Percentiles rank a stretch among this genome's conserved stretches.
Conservation (phyloP, 1,140 invertebrate genomes). For the Habropoda laboriosa region DNA sequence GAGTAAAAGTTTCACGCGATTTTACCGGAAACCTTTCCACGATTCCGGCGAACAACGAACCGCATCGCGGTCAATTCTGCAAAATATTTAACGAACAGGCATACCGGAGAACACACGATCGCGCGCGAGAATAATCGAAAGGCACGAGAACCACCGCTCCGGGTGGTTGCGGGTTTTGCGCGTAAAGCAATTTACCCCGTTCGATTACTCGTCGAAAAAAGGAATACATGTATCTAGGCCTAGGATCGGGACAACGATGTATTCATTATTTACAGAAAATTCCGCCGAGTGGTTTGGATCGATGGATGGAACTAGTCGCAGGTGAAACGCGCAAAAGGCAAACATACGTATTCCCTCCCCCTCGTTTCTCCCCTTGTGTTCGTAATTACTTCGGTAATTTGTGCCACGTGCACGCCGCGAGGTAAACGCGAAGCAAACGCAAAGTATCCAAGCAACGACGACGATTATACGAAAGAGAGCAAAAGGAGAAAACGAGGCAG, state of each 20-base stretch:
- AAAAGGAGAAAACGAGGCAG: background rate
- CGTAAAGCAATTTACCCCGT: too few relatives aligned
- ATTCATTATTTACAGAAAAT: slow-evolving; percentile 15
- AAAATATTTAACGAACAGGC: too few relatives aligned
- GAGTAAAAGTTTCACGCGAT: too few relatives aligned
- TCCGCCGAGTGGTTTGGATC: background rate
- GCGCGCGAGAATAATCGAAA: too few relatives aligned
- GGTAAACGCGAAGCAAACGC: background rate
- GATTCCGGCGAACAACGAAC: too few relatives aligned
- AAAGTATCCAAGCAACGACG: slow-evolving; percentile 5
- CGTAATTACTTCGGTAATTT: slow-evolving; percentile 44
- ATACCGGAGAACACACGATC: too few relatives aligned
- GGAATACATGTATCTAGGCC: too few relatives aligned
- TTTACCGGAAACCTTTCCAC: too few relatives aligned
- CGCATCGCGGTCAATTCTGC: too few relatives aligned
- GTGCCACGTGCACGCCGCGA: slow-evolving; percentile 26
- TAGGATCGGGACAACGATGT: background rate
- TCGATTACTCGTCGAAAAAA: too few relatives aligned
- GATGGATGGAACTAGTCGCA: background rate
- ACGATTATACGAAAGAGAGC: slow-evolving; percentile 28
- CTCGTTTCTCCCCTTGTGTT: background rate
- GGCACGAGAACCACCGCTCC: too few relatives aligned
- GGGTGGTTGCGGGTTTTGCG: too few relatives aligned
- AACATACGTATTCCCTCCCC: background rate
- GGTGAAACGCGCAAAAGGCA: background rate